These are phyloP conservation scores for Phalera bucephala DNA, from an alignment of 2,888 invertebrate species.

Conservation along the genomic window DNA sequence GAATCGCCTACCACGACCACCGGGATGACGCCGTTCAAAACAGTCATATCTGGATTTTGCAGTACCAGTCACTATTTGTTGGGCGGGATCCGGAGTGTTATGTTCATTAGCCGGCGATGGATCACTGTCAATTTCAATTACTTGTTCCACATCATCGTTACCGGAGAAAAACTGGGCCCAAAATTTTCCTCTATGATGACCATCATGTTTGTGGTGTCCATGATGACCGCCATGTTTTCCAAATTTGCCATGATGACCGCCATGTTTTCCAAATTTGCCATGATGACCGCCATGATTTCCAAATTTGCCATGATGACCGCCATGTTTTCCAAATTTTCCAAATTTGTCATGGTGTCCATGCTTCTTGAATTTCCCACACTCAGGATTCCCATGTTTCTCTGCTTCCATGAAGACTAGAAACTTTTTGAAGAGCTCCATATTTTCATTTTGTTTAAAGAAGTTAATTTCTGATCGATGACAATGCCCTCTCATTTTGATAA, in stretches of 20 bases:
- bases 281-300: constrained; percentile 1
- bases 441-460: constrained; percentile 18
- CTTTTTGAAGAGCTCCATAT: constrained; percentile 31
- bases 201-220: constrained; percentile 4
- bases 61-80: constrained; percentile 6
- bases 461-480: no score
- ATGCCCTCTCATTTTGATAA: constrained; percentile 33
- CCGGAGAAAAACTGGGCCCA: constrained; percentile 24
- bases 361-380: constrained; percentile 12
- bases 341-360: constrained; percentile 23
- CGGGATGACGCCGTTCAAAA: constrained; percentile 11
- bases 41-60: constrained; percentile 11
- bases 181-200: constrained; percentile 21
- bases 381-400: constrained; percentile 11
- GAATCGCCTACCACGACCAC: constrained; percentile 9
- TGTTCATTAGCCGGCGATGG: constrained; percentile 15
- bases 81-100: not conserved
- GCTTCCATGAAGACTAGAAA: constrained; percentile 34
- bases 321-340: constrained; percentile 29
- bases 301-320: constrained; percentile 1
- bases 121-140: constrained; percentile 10
- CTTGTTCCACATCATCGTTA: constrained; percentile 12
- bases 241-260: not conserved
- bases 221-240: constrained; percentile 14
- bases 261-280: constrained; percentile 1